Base-by-base conservation (phyloP, 2,888 invertebrate species). In the Meiosimyza platycephala region DNA sequence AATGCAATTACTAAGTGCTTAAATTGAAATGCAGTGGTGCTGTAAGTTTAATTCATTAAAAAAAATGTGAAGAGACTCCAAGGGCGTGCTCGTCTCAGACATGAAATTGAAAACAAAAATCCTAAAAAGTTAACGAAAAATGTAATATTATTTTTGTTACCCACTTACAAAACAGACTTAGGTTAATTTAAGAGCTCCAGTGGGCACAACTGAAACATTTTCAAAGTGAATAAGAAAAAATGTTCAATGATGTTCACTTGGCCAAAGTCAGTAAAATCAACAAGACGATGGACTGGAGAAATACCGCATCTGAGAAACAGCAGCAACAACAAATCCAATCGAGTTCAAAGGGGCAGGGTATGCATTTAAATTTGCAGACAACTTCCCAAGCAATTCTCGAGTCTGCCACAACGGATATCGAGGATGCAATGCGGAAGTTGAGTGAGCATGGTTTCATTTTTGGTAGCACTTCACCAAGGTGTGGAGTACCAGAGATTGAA, bases 241-340 rank as follows among this genome's bases (percentile, higher is more conserved):
- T 84, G 84, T 82, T 83, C 22, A 84, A 84, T 73, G 85, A 85
- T 79, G 84, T 84, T 52, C 84, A 84, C 77, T 73, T 85, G 54
- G 85, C 84, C n/a, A 81, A 82, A 64, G 82, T 85, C 15, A 82
- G 83, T 71, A 84, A 80, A 73, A 85, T 84, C 51, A 70, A 70
- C 62, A 70, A 70, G 40, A 63, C 70, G 12, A 15, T 52, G 22
- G 63, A 70, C 18, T 70, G 63, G 70, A n/a, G 3, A 15, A 57
- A 48, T 13, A 47, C 33, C 7, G 54, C 18, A 54, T 15, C 70
- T 3, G n/a, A 52, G 33, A 69, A 71, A 55, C 54, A 63, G n/a
- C 16, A 57, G 22, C 15, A 77, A 75, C 47, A 65, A 76, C 57
- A 59, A 22, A 51, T 28, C 33, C 40, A 40, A 40, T 7, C 40